Percentiles rank a stretch among this genome's conserved stretches.
Conservation (phyloP, 2,113 vertebrate genomes). For the Diphyllodes magnificus region DNA sequence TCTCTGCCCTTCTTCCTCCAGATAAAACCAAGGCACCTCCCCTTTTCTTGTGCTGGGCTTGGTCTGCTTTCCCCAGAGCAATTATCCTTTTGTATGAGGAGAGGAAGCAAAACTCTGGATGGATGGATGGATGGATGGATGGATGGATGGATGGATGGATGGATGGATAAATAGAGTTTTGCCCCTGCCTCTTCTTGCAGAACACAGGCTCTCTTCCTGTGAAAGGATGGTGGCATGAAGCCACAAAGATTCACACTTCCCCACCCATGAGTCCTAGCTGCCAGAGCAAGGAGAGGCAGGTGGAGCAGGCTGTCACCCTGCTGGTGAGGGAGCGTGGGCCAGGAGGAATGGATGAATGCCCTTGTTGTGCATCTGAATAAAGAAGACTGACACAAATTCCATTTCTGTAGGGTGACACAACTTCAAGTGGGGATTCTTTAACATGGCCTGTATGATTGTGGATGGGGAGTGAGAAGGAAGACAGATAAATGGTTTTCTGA, state of each 20-base stretch:
- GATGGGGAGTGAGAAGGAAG: not conserved
- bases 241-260: not conserved
- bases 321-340: not conserved
- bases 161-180: not conserved
- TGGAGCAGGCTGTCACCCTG: not conserved
- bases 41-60: not conserved
- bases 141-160: not conserved
- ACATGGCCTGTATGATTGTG: not conserved
- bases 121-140: not conserved
- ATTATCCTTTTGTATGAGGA: not conserved
- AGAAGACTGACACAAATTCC: not conserved
- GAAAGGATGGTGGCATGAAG: not conserved
- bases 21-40: not conserved
- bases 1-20: not conserved
- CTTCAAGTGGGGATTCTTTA: not conserved
- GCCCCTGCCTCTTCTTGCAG: not conserved
- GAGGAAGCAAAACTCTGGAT: not conserved
- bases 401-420: not conserved
- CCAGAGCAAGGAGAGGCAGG: not conserved
- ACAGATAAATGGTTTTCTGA: not conserved
- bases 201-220: not conserved
- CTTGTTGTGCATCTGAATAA: not conserved
- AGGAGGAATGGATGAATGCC: accelerated
- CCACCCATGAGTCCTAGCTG: not conserved
- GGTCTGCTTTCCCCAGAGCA: not conserved